Conservation (phyloP, 2,888 invertebrate species). For the Netelia virgata region DNA sequence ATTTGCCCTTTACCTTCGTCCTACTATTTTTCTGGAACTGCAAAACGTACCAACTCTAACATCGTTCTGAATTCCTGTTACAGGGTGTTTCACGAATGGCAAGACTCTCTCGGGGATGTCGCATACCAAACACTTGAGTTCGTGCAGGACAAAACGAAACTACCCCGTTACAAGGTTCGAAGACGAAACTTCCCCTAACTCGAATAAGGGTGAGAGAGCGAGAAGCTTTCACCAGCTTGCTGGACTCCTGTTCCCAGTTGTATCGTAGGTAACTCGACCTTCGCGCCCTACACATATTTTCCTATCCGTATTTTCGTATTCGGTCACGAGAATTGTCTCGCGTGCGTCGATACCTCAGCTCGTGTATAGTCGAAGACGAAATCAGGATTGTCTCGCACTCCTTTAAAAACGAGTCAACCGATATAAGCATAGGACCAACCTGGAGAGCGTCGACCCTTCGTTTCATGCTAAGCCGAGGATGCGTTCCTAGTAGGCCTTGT, state of each 20-base stretch:
- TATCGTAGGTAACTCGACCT: conserved; percentile 77
- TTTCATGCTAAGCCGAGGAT: conserved; percentile 19
- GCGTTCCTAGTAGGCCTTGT: conserved; percentile 64
- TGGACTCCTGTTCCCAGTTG: conserved; percentile 76
- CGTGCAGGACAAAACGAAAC: conserved; percentile 27
- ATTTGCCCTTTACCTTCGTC: too few relatives aligned
- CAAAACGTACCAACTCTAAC: conserved; percentile 1
- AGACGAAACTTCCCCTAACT: conserved; percentile 12
- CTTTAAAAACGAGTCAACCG: not conserved
- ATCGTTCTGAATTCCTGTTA: conserved; percentile 76
- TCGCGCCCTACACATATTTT: conserved; percentile 65
- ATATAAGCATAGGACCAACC: not conserved
- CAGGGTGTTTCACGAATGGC: conserved; percentile 78
- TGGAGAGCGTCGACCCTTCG: conserved; percentile 15
- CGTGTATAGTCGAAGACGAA: not conserved
- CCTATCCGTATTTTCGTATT: conserved; percentile 37
- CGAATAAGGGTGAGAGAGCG: not conserved
- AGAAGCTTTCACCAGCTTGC: conserved; percentile 39
- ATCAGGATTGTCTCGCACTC: not conserved
- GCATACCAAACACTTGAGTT: conserved; percentile 68
- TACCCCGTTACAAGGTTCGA: conserved; percentile 19
- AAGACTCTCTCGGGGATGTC: conserved; percentile 42
- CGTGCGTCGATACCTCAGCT: not conserved
- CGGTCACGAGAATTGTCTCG: conserved; percentile 12
- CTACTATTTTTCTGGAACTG: not conserved